These are phyloP conservation scores for Physella acuta DNA, from an alignment of 1,140 invertebrate species.

Conservation along the genomic window DNA sequence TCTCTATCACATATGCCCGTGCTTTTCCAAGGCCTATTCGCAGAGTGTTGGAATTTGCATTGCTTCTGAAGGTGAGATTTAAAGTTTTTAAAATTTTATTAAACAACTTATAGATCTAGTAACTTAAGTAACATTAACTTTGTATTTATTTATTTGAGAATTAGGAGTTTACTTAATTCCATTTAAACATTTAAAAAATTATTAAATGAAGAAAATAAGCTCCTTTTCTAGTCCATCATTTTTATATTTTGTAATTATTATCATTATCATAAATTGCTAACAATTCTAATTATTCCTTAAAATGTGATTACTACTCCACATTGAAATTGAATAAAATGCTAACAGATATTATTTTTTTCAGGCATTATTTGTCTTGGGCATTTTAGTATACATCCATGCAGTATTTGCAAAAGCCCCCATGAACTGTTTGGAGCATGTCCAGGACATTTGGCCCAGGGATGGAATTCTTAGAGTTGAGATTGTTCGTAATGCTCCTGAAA, in stretches of 20 bases:
- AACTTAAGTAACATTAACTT: too few relatives aligned
- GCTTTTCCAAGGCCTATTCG: constrained; percentile 83
- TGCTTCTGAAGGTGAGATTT: constrained; percentile 80
- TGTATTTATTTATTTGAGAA: too few relatives aligned
- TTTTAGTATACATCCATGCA: constrained; percentile 92
- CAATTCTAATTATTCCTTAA: too few relatives aligned
- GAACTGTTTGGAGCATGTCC: constrained; percentile 86
- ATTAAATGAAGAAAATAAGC: too few relatives aligned
- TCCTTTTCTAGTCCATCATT: too few relatives aligned
- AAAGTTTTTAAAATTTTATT: too few relatives aligned
- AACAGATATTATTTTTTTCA: constrained; percentile 8
- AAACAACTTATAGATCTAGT: too few relatives aligned
- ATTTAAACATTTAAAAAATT: too few relatives aligned
- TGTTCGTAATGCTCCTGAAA: constrained; percentile 68
- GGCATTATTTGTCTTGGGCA: constrained; percentile 77
- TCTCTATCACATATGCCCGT: constrained; percentile 85
- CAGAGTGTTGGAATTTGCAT: constrained; percentile 85
- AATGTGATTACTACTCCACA: too few relatives aligned
- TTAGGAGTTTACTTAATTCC: too few relatives aligned
- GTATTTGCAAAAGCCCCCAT: constrained; percentile 89
- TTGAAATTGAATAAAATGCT: not conserved
- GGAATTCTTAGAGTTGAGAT: constrained; percentile 97
- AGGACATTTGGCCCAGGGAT: constrained; percentile 89
- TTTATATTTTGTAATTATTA: too few relatives aligned
- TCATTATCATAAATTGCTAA: too few relatives aligned